Evolutionary conservation across 2,113 vertebrate genomes (phyloP), one percentile per base, ranked within the genome.

Genomic region (Dendropsophus ebraccatus): DNA sequence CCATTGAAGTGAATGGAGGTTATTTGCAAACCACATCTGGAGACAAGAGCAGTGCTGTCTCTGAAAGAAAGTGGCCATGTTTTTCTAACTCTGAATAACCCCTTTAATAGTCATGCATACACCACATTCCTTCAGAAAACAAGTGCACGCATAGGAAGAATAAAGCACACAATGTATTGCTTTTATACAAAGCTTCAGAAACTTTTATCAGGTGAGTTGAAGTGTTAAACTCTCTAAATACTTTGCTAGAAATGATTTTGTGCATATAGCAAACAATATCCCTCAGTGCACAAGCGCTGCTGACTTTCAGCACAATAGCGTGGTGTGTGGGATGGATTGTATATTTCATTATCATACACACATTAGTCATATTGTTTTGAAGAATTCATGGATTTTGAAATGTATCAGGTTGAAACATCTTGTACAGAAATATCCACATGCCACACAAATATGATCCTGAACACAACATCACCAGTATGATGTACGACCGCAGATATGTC

Each of bases 291-390:
- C 30, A 69, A 35, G 65, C 1, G 7, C 19, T 35, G 67, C 35
- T 70, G 35, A 70, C 19, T 23, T 11, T 70, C 19, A 70, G 32
- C 35, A 12, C 65, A 69, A 19, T 82, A 47, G 49, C 25, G 23
- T 83, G 69, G 21, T 83, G 74, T 35, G 73, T 85, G 58, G 83
- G 83, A 50, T 35, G 73, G 10, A 10, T 35, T 67, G 41, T n/a
- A 60, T 19, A 69, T 78, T 85, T 65, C 74, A 85, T 74, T 32
- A 85, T 85, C 83, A 85, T 77, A 62, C 83, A 65, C 41, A 67
- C 54, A 77, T 85, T 77, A 85, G 56, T 85, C 83, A 85, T 60
- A 32, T 77, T 85, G 82, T 76, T 65, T 76, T 76, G 21, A 65
- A 58, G 16, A 84, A 84, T 58, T 17, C 23, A 41, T 65, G 47